Evolutionary conservation across 2,888 invertebrate genomes (phyloP).

Genomic region (Entomobrya proxima): DNA sequence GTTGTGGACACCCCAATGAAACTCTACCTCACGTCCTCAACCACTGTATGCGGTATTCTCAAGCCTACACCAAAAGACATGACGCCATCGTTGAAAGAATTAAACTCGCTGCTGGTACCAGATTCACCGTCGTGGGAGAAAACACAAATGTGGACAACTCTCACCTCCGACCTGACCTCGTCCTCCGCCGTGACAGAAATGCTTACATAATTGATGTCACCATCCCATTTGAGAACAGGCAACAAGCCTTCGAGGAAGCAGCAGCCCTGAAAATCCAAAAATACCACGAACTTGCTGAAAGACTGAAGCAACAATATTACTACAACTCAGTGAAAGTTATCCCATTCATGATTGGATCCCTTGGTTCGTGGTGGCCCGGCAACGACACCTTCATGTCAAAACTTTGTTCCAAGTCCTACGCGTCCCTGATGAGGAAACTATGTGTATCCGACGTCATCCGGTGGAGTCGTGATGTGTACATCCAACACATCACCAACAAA

Average conservation of each 20-base stretch:
- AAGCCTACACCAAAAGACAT: conserved; percentile 68
- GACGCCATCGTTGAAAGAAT: conserved; percentile 74
- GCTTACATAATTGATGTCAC: conserved; percentile 76
- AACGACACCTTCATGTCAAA: conserved; percentile 74
- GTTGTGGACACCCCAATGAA: conserved; percentile 75
- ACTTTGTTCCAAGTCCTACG: conserved; percentile 69
- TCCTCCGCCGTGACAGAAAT: no score
- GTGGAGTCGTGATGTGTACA: no score
- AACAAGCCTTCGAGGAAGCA: conserved; percentile 72
- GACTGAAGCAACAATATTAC: conserved; percentile 60
- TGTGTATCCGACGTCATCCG: conserved; percentile 75
- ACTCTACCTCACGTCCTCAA: conserved; percentile 77
- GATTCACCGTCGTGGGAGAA: conserved; percentile 63
- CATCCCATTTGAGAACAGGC: conserved; percentile 76
- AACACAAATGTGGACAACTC: no score
- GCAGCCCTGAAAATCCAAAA: conserved; percentile 74
- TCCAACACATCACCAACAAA: no score
- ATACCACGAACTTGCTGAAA: conserved; percentile 73
- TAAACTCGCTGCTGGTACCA: conserved; percentile 55
- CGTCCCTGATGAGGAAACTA: conserved; percentile 74
- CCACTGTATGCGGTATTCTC: conserved; percentile 76
- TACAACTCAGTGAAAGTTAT: conserved; percentile 70
- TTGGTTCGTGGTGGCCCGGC: conserved; percentile 76
- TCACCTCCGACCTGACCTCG: conserved; percentile 74
- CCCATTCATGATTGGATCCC: conserved; percentile 76